phyloP scores from a whole-genome alignment of 1,140 invertebrate species.

The Lepidurus arcticus region DNA sequence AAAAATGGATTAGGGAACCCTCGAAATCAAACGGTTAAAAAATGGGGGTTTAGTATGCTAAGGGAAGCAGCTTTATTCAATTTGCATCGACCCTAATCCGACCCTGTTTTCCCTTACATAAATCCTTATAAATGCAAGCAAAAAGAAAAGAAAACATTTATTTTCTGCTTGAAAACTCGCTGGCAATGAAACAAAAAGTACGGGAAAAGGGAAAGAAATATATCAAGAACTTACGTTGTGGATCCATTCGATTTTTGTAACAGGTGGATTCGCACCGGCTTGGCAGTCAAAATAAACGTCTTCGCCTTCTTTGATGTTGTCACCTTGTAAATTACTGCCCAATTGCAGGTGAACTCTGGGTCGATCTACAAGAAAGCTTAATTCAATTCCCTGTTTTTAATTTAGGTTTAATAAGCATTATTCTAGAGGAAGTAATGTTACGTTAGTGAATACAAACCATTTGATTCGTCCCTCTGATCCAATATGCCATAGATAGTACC shows the following conservation, averaged over 20 bases:
- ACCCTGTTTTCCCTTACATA: not conserved
- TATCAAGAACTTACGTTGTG: conserved; percentile 40
- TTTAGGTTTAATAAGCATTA: too few species aligned
- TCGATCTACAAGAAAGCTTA: conserved; percentile 43
- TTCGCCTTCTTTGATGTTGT: conserved; percentile 49
- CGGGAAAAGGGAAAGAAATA: not conserved
- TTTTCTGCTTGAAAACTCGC: not conserved
- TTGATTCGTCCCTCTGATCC: too few species aligned
- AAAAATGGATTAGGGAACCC: not conserved
- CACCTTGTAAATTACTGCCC: conserved; percentile 46
- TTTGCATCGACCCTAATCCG: not conserved
- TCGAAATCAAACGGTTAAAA: not conserved
- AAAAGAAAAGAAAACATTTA: not conserved
- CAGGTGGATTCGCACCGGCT: conserved; percentile 46
- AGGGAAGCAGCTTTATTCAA: conserved; percentile 8
- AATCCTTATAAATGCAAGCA: not conserved
- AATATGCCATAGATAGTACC: too few species aligned
- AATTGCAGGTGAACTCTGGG: conserved; percentile 46
- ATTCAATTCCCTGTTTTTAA: too few species aligned
- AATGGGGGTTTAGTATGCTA: not conserved
- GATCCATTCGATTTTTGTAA: conserved; percentile 37
- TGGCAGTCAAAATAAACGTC: conserved; percentile 54
- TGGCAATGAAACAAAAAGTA: not conserved
- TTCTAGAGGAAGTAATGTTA: too few species aligned
- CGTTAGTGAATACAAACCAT: too few species aligned